Evolutionary conservation across 2,113 vertebrate species (phyloP).

Genomic region (Solenodon paradoxus): DNA sequence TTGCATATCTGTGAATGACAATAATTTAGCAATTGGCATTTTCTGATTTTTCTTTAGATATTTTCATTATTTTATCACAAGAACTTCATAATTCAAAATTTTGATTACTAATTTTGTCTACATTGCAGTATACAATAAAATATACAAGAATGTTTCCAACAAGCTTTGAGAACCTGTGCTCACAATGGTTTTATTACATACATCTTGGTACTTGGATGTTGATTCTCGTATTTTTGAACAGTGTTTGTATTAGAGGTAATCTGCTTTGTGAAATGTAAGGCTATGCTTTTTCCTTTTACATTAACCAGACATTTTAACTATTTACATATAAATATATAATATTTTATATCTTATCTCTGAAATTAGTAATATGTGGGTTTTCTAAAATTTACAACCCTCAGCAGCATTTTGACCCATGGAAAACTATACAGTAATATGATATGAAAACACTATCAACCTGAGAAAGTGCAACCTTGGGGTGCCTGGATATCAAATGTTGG

Average conservation of each 20-base stretch:
- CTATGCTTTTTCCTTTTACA: background rate
- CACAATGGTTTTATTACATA: accelerated
- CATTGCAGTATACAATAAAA: background rate
- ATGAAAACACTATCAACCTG: background rate
- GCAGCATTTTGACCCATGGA: background rate
- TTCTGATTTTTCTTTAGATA: background rate
- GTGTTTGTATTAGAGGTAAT: background rate
- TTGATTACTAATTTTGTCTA: background rate
- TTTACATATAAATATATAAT: background rate
- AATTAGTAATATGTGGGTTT: background rate
- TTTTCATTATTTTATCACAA: background rate
- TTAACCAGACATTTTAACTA: background rate
- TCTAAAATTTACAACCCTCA: background rate
- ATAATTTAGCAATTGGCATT: background rate
- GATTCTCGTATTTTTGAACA: background rate
- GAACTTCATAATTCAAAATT: background rate
- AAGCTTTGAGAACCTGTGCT: background rate
- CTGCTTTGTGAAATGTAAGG: background rate
- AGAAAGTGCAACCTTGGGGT: background rate
- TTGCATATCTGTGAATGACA: background rate
- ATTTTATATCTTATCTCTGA: background rate
- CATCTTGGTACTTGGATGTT: background rate
- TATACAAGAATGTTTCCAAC: background rate
- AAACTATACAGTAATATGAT: accelerated
- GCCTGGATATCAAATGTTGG: background rate